Evolutionary conservation across 2,113 vertebrate species (phyloP).

Genomic region (Sardina pilchardus): DNA sequence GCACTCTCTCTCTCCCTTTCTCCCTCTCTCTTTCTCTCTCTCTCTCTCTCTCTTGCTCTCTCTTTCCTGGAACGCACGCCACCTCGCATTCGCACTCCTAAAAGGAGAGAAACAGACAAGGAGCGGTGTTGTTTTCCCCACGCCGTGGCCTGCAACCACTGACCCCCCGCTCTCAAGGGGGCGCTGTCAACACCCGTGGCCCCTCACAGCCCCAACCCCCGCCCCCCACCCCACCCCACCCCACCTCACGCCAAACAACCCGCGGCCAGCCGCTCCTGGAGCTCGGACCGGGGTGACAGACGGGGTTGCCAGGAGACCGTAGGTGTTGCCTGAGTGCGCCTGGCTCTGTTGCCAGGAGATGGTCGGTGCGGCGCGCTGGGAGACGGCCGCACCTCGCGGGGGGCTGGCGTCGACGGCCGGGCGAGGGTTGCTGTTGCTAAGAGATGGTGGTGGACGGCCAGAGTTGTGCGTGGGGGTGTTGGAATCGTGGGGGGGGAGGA

Average conservation of each 20-base stretch:
- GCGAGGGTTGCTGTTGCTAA: constrained; percentile 39
- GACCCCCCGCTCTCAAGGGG: constrained; percentile 63
- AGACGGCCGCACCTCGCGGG: constrained; percentile 39
- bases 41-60: neutral
- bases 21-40: neutral
- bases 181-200: constrained; percentile 62
- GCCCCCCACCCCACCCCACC: neutral
- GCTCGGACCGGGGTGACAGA: constrained; percentile 53
- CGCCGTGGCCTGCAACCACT: constrained; percentile 52
- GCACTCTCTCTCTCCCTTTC: neutral
- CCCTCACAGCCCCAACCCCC: constrained; percentile 42
- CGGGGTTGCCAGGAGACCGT: constrained; percentile 60
- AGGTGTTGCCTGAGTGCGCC: constrained; percentile 61
- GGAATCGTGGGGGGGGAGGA: neutral
- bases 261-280: constrained; percentile 24
- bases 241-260: neutral
- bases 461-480: constrained; percentile 31
- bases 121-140: constrained; percentile 23
- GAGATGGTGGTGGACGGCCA: constrained; percentile 39
- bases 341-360: constrained; percentile 58
- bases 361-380: constrained; percentile 45
- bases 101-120: constrained; percentile 15
- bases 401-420: constrained; percentile 35
- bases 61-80: constrained; percentile 30
- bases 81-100: constrained; percentile 17